Evolutionary conservation across 2,797 vertebrate genomes (phyloP), one percentile per base, ranked within the genome.

Genomic region (Pogonophryne albipinna): DNA sequence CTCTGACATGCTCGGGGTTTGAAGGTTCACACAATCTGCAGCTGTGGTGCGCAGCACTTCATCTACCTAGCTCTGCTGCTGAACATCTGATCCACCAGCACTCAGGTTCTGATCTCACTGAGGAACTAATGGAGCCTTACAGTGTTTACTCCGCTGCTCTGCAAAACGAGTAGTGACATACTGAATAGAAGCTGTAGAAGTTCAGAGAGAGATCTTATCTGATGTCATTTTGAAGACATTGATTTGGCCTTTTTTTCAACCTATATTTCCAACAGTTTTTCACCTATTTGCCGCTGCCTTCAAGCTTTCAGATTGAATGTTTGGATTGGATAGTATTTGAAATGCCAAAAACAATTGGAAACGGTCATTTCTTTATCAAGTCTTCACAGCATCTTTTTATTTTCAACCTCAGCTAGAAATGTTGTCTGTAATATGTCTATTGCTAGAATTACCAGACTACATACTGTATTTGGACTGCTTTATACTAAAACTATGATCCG

Each of bases 271-370:
- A 1, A 27, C 27, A 14, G 34, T 14, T 55, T 38, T 23, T 20
- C 41, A 74, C 8, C 38, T 9, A 3, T 51, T 73, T 46, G 0
- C 27, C 14, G 20, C 6, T 16, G 0, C 23, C 15, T 57, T 63
- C 34, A 16, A 16, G 34, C 15, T 38, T 70, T 31, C 38, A 82
- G 38, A 44, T 10, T 53, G 14, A 60, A 63, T 53, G 23, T 47
- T 47, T 15, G 60, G 20, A 15, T 51, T 2, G 41, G 45, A 42
- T 38, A 53, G 4, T 74, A 27, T 56, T 68, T 58, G 10, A 34
- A 41, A 53, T 10, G 71, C 49, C 66, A 71, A 78, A 77, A 44
- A 10, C 51, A n/a, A 42, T 13, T 0, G 1, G 47, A 60, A 41
- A 16, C 38, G n/a, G 41, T n/a, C 3, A 31, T 31, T 41, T 64